A percentile compares a stretch with the other conserved stretches of the same genome.
phyloP scores from a whole-genome alignment of 2,888 invertebrate genomes.

The Pammene aurita region DNA sequence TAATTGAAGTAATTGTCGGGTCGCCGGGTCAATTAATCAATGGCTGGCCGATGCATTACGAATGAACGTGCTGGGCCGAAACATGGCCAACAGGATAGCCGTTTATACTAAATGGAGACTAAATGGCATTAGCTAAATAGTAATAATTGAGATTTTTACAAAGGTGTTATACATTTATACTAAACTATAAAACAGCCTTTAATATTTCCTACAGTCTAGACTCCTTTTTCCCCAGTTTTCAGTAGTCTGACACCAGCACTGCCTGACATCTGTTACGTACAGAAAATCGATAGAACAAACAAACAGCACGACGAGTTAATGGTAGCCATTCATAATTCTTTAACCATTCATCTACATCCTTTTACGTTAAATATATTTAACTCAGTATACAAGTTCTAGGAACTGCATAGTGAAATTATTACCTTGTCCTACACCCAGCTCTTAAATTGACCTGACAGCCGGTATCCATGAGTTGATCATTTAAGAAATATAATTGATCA shows the following conservation, averaged over 20 bases:
- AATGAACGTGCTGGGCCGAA: conserved; percentile 48
- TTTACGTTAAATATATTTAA: background rate
- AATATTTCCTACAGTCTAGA: conserved; percentile 8
- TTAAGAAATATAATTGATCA: no score
- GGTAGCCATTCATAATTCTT: conserved; percentile 43
- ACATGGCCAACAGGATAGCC: conserved; percentile 1
- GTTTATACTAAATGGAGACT: background rate
- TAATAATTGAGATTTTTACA: no score
- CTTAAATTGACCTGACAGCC: no score
- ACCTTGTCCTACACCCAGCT: no score
- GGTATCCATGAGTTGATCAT: no score
- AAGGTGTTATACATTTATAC: no score
- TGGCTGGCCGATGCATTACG: conserved; percentile 60
- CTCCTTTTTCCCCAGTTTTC: conserved; percentile 17
- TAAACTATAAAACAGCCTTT: no score
- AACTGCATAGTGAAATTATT: no score
- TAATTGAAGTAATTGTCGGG: conserved; percentile 81
- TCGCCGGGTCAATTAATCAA: conserved; percentile 81
- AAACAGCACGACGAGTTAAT: conserved; percentile 26
- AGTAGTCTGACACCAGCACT: conserved; percentile 11
- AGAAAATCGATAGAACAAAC: conserved; percentile 34
- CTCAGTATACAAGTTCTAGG: background rate
- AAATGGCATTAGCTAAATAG: no score
- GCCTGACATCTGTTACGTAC: conserved; percentile 37
- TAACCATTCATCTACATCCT: conserved; percentile 39